Base-by-base conservation (phyloP, 2,888 invertebrate species). In the Ormyrus labotus region DNA sequence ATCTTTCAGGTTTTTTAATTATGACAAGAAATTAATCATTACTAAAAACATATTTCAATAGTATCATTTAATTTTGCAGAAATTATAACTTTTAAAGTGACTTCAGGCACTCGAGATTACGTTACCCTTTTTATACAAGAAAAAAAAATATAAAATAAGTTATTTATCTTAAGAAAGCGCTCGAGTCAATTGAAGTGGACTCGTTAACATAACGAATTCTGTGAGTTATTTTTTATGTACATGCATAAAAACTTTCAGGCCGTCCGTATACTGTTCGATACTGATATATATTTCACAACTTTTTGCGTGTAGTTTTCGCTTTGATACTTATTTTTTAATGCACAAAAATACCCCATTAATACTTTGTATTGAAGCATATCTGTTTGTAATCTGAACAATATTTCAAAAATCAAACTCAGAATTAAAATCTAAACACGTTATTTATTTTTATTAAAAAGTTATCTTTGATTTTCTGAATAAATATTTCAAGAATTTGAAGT, bases 231-330 rank as follows among this genome's bases (percentile, higher is more conserved):
- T 55, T 47, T 69, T 76, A 80, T 55, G 57, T 72, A 57, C 65
- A 67, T 57, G 13, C 13, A 34, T 48, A 75, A 34, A 71, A 45
- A 78, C 45, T 65, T 74, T 61, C 70, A 70, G 63, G 55, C 74
- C 81, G 81, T 81, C 81, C 81, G 64, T 81, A 34, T 34, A 80
- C 34, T 55, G 81, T 81, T 81, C 74, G 78, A 81, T 81, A 75
- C 67, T 74, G 53, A 78, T 73, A 63, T 61, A 53, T 73, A 69
- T 64, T 13, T 73, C 47, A 70, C 10, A 67, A 78, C 13, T 47
- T 58, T 64, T 73, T 70, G 74, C 65, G 71, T 78, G 74, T 63
- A 81, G 73, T 65, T 74, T 11, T 65, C 58, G 67, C 81, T 81
- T 78, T 70, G 63, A 81, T 61, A 81, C 74, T 71, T 81, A 68